These are phyloP conservation scores for Pomatostomus ruficeps DNA, from an alignment of 2,113 vertebrate genomes.

Conservation along the genomic window DNA sequence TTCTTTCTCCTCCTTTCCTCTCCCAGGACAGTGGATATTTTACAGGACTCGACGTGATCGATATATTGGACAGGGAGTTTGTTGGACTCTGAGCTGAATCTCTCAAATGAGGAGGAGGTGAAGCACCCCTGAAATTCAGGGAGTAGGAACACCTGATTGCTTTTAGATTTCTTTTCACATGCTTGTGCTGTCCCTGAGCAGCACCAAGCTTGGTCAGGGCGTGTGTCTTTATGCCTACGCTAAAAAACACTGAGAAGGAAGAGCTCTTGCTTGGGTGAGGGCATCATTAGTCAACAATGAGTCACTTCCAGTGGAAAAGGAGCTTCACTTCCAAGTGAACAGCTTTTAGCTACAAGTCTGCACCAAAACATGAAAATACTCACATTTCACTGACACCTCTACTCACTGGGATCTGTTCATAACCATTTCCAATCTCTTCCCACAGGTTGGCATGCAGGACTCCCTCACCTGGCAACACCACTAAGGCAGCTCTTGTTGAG, in stretches of 20 bases:
- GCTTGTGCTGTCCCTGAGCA: neutral
- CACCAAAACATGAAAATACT: neutral
- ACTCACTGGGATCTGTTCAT: neutral
- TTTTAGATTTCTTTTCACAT: neutral
- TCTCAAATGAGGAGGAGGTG: neutral
- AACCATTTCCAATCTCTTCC: neutral
- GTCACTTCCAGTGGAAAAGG: slow-evolving; percentile 28
- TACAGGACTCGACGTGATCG: neutral
- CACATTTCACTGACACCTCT: neutral
- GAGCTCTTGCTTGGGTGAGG: neutral
- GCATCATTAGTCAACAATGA: slow-evolving; percentile 19
- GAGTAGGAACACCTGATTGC: neutral
- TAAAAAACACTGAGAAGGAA: neutral
- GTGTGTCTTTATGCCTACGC: neutral
- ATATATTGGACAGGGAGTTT: neutral
- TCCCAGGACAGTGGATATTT: neutral
- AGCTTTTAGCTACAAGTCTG: neutral
- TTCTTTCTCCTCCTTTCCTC: neutral
- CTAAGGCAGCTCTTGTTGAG: neutral
- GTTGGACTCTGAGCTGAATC: neutral
- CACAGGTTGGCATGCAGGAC: neutral
- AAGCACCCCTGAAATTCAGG: neutral
- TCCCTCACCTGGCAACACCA: neutral
- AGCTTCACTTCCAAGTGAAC: neutral
- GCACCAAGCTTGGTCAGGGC: neutral